Base-by-base conservation (phyloP, 1,140 invertebrate genomes). In the Zelostemma sp. region DNA sequence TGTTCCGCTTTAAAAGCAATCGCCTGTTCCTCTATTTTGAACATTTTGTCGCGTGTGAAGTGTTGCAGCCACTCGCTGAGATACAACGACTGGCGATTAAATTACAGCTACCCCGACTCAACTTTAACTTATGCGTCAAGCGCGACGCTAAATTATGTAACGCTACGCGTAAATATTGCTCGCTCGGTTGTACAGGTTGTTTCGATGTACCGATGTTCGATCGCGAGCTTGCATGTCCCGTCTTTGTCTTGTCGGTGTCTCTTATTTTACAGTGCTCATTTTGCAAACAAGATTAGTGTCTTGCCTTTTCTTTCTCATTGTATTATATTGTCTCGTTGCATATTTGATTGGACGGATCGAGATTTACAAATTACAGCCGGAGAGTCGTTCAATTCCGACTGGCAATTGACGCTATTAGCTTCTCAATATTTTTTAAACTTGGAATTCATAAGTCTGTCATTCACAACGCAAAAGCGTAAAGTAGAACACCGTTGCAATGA, bases 1-100 rank as follows among this genome's bases (percentile, higher is more conserved):
- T 78, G 77, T 78, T 79, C 71, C 62, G 60, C 60, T 74, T 82
- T 83, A 83, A 83, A 82, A 82, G 81, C 81, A 82, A 81, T 83
- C 75, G 78, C 74, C 71, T 73, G 65, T 73, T 73, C 66, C 62
- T 73, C 70, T 66, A 68, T 68, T 73, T 73, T 73, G 62, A 68
- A 68, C 65, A 66, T 73, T 68, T 68, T 47, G 66, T 68, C 62
- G 65, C 60, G 53, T 51, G 61, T 33, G 66, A 64, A 63, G 69
- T 47, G 63, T 57, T 66, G 56, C 64, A 66, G 59, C 68, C 54
- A 53, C 48, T 68, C 33, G 71, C 71, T 63, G 66, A 66, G 71
- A 68, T 73, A 73, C 68, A 73, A 68, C 71, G 62, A 51, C 12
- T 54, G 49, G 41, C 66, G 67, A 73, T 73, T 69, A 70, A 73